These are phyloP conservation scores for Zaprionus gabonicus DNA, from an alignment of 1,140 invertebrate genomes.

Conservation along the genomic window DNA sequence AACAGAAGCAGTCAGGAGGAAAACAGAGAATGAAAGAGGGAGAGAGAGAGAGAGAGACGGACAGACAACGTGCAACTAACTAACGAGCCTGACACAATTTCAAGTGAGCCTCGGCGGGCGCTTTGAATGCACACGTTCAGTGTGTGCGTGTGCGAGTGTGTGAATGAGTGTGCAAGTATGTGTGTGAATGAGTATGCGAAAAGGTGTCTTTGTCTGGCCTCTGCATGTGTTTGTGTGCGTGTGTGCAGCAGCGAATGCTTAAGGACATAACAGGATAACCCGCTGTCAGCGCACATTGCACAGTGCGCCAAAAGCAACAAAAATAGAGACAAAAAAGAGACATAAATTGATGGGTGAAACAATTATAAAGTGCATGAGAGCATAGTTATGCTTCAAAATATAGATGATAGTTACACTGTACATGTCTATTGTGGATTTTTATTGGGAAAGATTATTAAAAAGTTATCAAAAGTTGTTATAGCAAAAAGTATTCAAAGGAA, in stretches of 20 bases:
- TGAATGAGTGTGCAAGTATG: background rate
- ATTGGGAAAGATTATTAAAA: too few relatives aligned
- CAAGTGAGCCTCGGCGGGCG: conserved; percentile 26
- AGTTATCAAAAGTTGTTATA: too few relatives aligned
- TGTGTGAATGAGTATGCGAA: background rate
- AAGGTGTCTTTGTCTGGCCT: background rate
- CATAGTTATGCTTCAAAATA: too few relatives aligned
- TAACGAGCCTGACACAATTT: conserved; percentile 52
- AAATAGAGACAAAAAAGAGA: background rate
- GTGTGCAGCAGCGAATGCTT: background rate
- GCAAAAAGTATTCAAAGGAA: too few relatives aligned
- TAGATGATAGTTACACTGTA: too few relatives aligned
- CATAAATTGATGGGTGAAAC: too few relatives aligned
- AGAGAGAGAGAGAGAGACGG: background rate
- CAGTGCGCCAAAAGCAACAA: conserved; percentile 9
- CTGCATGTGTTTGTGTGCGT: background rate
- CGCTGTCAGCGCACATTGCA: conserved; percentile 17
- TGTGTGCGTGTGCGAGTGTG: background rate
- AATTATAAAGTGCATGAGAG: too few relatives aligned
- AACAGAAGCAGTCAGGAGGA: too few relatives aligned
- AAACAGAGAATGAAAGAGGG: background rate
- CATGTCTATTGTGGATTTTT: too few relatives aligned
- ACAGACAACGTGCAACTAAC: conserved; percentile 21
- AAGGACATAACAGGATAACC: conserved; percentile 32
- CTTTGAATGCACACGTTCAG: conserved; percentile 17